Base-by-base conservation (phyloP, 2,888 invertebrate genomes). In the Ophioninae sp. region DNA sequence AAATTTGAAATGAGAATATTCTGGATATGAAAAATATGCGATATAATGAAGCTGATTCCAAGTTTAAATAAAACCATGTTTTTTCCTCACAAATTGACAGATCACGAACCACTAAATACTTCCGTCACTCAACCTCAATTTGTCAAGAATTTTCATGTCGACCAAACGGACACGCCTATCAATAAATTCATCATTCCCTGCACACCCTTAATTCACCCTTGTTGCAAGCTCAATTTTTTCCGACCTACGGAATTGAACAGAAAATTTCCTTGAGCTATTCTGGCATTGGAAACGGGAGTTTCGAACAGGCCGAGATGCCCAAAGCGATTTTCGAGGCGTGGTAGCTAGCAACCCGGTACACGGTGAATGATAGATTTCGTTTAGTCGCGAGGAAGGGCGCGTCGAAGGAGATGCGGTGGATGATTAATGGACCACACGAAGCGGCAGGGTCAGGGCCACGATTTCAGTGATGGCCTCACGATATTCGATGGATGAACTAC, bases 371-470 rank as follows among this genome's bases (percentile, higher is more conserved):
- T 84, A 81, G 84, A 79, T 84, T 84, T 84, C 79, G 81, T 81
- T 81, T 81, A 81, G 84, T 75, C 75, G 78, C 75, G 79, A 71
- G 84, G 79, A 63, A 58, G 65, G 67, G 65, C 64, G 10, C 37
- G 59, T n/a, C 44, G 23, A 63, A 65, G 78, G 68, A 64, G 63
- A 79, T 79, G 75, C 64, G 75, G 65, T 74, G 80, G 74, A 84
- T 84, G 84, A 84, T 84, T 81, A 81, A 84, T 84, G 79, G 84
- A 23, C 17, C 30, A 22, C 64, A 13, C 51, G 51, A 13, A 51
- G 67, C 65, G 39, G 84, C 84, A 84, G 84, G 84, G 84, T 84
- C 84, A 84, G 78, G 84, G 84, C 84, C 81, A 84, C 84, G 84
- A 84, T 84, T 81, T 65, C 67, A 58, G 61, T 73, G 79, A 79